Base-by-base conservation (phyloP, 2,797 vertebrate genomes). In the Amniataba percoides region DNA sequence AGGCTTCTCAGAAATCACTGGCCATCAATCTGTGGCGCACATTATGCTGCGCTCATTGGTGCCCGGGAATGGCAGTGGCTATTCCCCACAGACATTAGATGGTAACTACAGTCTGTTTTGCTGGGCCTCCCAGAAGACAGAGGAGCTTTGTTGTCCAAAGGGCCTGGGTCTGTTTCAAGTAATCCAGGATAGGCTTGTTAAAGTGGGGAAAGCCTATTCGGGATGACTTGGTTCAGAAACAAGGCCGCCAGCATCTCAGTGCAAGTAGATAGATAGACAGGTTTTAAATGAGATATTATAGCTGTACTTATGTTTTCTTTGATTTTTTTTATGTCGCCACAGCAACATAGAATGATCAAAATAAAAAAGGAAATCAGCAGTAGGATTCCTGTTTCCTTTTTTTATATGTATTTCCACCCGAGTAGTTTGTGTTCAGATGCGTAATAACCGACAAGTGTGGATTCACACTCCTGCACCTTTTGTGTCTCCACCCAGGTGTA, bases 171-270 rank as follows among this genome's bases (percentile, higher is more conserved):
- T 84, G 96, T 89, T 98, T 99, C 97, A 99, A 99, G 97, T 99
- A 99, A 98, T 99, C 97, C 97, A 99, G 97, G 97, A 99, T 98
- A 97, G 98, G 97, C 96, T 98, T 97, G 96, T 95, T 90, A 91
- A 94, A 95, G 90, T 90, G 86, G 91, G 93, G 92, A 96, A 96
- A 96, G 97, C 97, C 97, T 98, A 95, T 98, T 97, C 97, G 84
- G 84, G 97, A 97, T 96, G 95, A 98, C 97, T 99, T 99, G 98
- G 97, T 94, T 96, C 96, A 91, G 96, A 97, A 95, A 94, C 92
- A 42, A 91, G 80, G 95, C 95, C 82, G 71, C 74, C 73, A 85
- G 83, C 95, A 71, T 89, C 94, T 61, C 62, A 66, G 61, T 52
- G 70, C 65, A 53, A 63, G 59, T 71, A 78, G 52, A 64, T 43